Evolutionary conservation across 2,888 invertebrate genomes (phyloP).

Genomic region (Limnephilus marmoratus): DNA sequence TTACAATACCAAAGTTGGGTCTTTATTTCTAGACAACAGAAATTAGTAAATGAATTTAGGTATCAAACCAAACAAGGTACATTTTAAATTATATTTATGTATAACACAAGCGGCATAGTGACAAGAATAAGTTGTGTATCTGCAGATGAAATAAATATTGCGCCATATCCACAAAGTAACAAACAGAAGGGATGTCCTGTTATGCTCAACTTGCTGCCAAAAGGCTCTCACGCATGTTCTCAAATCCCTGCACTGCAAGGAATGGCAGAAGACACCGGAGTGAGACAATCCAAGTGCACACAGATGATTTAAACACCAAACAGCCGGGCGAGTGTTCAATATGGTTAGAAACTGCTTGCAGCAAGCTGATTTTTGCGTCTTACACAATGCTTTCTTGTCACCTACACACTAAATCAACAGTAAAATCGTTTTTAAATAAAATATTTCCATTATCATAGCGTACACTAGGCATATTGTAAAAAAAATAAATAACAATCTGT

Average conservation of each 20-base stretch:
- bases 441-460: neutral
- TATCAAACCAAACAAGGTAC: neutral
- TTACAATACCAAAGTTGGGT: neutral
- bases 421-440: neutral
- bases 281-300: neutral
- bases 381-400: neutral
- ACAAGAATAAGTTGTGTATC: neutral
- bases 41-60: neutral
- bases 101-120: neutral
- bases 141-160: neutral
- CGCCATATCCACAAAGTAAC: neutral
- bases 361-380: neutral
- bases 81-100: neutral
- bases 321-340: neutral
- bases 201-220: neutral
- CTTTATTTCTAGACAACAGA: no score
- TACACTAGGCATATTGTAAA: slow-evolving; percentile 12
- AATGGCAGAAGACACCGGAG: neutral
- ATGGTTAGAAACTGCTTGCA: neutral
- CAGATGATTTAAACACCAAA: neutral
- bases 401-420: neutral
- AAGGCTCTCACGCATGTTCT: neutral
- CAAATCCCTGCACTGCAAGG: neutral
- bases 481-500: slow-evolving; percentile 29
- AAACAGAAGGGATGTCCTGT: neutral